Base-by-base conservation (phyloP, 1,140 invertebrate species). In the Zaprionus camerounensis region DNA sequence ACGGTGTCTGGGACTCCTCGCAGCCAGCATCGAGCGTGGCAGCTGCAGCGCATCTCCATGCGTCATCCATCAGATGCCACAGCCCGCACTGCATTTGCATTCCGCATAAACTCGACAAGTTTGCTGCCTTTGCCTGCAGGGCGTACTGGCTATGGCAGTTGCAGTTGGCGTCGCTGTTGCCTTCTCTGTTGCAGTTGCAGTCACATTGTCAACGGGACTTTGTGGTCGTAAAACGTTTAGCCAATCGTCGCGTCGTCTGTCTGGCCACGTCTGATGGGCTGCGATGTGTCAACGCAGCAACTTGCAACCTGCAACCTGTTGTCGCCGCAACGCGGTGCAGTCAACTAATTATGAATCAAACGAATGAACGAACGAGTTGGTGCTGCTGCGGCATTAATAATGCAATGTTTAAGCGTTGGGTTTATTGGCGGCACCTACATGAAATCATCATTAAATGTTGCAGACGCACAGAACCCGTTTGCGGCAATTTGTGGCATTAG, bases 391-490 rank as follows among this genome's bases (percentile, higher is more conserved):
- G 70, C 83, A 86, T 86, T 86, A 73, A 87, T 86, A 86, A 86
- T 82, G 81, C 70, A 90, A 91, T 82, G 90, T 91, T 90, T 86
- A 90, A 81, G 79, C 82, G 90, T 90, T 82, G 79, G 77, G 85
- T 91, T 90, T 90, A 90, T 91, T 85, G 86, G 85, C 85, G 81
- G 81, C 85, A 88, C 85, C 85, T 90, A 90, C 82, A 85, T 83
- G 85, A 81, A 90, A 90, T 90, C 85, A 91, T 88, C 84, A 90
- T 88, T 90, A 88, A 81, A 85, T 85, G 84, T 81, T 77, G 83
- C 83, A 83, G 74, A 34, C 34, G 41, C 20, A 64, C 58, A 71
- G 31, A 87, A 88, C 83, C 81, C 83, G 83, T 87, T 87, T 87
- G 84, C 74, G 77, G 71, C 83, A 87, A 88, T 88, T 87, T 87